Evolutionary conservation across 2,888 invertebrate species (phyloP).

Genomic region (Noctua janthina): DNA sequence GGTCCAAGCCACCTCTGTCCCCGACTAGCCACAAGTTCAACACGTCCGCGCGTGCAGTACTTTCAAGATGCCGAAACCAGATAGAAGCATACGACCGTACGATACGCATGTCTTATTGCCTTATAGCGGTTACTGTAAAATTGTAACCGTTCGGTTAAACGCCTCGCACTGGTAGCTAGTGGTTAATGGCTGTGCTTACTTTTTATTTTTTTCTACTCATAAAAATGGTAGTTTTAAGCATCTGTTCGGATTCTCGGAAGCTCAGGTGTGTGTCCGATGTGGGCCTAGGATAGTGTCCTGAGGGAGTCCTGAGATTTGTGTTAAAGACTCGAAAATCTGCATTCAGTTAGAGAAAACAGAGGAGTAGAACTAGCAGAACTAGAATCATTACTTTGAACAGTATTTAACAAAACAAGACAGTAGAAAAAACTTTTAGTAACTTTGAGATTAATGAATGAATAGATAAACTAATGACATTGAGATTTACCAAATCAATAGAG

Average conservation of each 20-base stretch:
- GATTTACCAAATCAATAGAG: background rate
- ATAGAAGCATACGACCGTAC: conserved; percentile 75
- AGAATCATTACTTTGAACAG: background rate
- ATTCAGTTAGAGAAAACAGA: background rate
- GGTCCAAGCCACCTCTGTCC: conserved; percentile 58
- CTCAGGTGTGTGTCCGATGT: conserved; percentile 15
- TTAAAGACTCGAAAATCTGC: background rate
- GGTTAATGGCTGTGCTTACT: conserved; percentile 42
- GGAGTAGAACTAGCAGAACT: background rate
- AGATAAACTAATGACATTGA: too few relatives aligned
- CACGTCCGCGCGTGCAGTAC: conserved; percentile 79
- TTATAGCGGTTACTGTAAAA: conserved; percentile 77
- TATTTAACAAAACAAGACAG: background rate
- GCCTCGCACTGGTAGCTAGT: conserved; percentile 64
- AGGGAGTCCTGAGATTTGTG: conserved; percentile 11
- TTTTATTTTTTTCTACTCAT: conserved; percentile 55
- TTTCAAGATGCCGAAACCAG: conserved; percentile 79
- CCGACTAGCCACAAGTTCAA: conserved; percentile 73
- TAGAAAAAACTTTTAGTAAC: background rate
- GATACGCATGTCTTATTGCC: conserved; percentile 70
- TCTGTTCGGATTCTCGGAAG: conserved; percentile 57
- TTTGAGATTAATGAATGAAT: background rate
- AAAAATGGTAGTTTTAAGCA: conserved; percentile 41
- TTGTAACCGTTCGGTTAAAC: conserved; percentile 64
- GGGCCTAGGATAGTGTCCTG: conserved; percentile 41